Evolutionary conservation across 2,113 vertebrate species (phyloP).

Genomic region (Microcebus tavaratra): DNA sequence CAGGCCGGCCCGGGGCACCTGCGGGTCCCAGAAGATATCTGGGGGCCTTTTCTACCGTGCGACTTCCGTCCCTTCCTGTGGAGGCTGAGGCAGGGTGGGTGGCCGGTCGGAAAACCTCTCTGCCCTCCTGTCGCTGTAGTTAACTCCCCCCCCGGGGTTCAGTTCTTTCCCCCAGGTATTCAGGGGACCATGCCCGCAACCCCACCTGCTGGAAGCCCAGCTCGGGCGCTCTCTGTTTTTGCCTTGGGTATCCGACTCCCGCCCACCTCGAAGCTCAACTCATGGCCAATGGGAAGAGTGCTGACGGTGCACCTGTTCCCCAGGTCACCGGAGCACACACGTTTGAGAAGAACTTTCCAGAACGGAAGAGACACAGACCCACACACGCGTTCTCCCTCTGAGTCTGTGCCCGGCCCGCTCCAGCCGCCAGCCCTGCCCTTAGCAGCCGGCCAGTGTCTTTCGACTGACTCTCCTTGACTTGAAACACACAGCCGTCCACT

Average conservation of each 20-base stretch:
- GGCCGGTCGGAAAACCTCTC: neutral
- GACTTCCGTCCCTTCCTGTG: neutral
- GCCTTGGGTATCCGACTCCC: neutral
- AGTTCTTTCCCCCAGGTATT: neutral
- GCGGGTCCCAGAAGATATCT: neutral
- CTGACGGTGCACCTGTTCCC: neutral
- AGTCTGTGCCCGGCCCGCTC: neutral
- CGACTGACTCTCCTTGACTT: slow-evolving; percentile 33
- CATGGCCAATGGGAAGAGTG: slow-evolving; percentile 1
- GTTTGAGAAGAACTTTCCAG: neutral
- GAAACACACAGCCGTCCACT: slow-evolving; percentile 37
- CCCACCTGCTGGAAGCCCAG: neutral
- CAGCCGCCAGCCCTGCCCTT: neutral
- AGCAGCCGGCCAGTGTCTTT: neutral
- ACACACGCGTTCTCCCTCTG: rapidly evolving
- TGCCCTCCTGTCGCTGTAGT: neutral
- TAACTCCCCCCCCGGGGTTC: neutral
- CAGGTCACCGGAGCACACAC: slow-evolving; percentile 11
- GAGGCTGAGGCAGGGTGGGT: rapidly evolving
- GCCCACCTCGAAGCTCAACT: neutral
- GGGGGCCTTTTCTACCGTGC: neutral
- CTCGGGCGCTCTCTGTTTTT: neutral
- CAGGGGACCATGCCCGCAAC: neutral
- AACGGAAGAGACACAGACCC: neutral
- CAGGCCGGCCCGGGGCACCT: neutral